A percentile compares a stretch with the other conserved stretches of the same genome.
These are phyloP conservation scores for Myotis planiceps DNA, from an alignment of 2,797 vertebrate species.

Conservation along the genomic window DNA sequence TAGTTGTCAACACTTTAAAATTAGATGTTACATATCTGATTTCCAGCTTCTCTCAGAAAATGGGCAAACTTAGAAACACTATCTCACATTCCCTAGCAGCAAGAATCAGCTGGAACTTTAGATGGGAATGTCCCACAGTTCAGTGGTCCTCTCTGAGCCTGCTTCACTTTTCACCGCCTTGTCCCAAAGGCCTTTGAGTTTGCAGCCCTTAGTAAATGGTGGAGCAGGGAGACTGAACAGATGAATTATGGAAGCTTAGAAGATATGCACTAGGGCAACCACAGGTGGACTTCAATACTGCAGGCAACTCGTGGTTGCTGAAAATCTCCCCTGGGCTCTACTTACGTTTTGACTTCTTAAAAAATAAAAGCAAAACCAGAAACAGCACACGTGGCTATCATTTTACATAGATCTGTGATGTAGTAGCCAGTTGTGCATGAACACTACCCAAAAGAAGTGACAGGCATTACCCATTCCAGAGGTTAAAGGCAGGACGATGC, in stretches of 20 bases:
- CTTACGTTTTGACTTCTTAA: neutral
- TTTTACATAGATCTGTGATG: neutral
- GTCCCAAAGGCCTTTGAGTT: neutral
- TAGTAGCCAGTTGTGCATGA: neutral
- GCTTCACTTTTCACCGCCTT: neutral
- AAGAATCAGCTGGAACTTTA: neutral
- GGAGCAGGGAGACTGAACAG: neutral
- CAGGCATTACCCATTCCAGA: neutral
- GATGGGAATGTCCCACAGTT: neutral
- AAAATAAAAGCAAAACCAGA: neutral
- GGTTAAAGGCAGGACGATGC: neutral
- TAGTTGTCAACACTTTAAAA: neutral
- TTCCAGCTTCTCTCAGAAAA: neutral
- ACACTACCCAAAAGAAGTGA: neutral
- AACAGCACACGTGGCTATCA: neutral
- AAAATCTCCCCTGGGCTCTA: neutral
- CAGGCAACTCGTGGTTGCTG: too few species aligned
- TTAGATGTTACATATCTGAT: neutral
- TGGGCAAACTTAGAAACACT: neutral
- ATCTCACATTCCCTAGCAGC: neutral
- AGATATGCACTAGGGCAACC: neutral
- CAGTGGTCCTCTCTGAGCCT: neutral
- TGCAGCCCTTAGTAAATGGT: neutral
- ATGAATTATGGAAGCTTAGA: neutral
- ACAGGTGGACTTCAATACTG: neutral